Base-by-base conservation (phyloP, 1,140 invertebrate species). In the Hirudo medicinalis region DNA sequence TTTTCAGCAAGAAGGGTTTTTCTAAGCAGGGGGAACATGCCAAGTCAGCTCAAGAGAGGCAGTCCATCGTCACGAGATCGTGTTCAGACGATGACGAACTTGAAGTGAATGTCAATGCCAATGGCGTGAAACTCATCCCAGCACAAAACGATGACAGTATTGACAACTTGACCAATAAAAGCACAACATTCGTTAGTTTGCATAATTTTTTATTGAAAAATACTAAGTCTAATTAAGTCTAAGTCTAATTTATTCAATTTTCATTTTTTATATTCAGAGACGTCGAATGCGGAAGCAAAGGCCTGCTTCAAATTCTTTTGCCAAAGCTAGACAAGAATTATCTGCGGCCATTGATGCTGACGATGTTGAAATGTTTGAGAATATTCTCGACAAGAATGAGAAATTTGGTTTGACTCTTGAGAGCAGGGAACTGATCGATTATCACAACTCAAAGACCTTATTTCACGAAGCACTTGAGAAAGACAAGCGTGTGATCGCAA, bases 321-420 rank as follows among this genome's bases (percentile, higher is more conserved):
- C 57, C 22, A 63, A 63, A 63, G 20, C 20, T 19, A 22, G 57
- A 63, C 57, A 63, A 32, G 57, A 63, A 70, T 20, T 70, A 13
- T 70, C 49, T 15, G 53, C 3, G 29, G 69, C 69, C 17, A 49
- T 53, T n/a, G 49, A 36, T 22, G 27, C 25, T 29, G 69, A 70
- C 49, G 69, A 70, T 32, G 69, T 70, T 0, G n/a, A 53, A 49
- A 20, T 20, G 43, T 53, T 70, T 70, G 49, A 70, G 53, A 54
- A 49, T n/a, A 49, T 49, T 11, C 2, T 70, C 6, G 43, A 54
- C 9, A 25, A 54, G 36, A 27, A 25, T 49, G 69, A 70, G 22
- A 54, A 49, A 53, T 27, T 27, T 20, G 49, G 49, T 40, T 53
- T 70, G 22, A 70, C n/a, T 49, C 36, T 70, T 19, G 69, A 70